A percentile compares a stretch with the other conserved stretches of the same genome.
Evolutionary conservation across 2,888 invertebrate species (phyloP).

Genomic region (Hirtodrosophila histrioides): DNA sequence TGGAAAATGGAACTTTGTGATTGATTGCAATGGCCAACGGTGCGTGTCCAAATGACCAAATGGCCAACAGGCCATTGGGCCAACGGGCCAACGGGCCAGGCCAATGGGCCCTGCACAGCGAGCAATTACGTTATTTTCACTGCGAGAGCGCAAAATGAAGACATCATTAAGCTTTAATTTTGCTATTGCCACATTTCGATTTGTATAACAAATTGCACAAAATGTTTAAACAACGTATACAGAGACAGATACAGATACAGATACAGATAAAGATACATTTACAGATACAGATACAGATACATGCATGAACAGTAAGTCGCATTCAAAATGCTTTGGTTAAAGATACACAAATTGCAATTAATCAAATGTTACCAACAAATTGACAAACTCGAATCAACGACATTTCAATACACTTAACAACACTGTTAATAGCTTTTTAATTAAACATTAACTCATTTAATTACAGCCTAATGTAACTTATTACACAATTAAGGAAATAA

Average conservation of each 20-base stretch:
- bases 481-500: no score
- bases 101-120: conserved; percentile 39
- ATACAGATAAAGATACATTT: no score
- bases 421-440: no score
- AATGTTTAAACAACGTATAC: conserved; percentile 4
- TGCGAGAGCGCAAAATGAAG: conserved; percentile 73
- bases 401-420: conserved; percentile 29
- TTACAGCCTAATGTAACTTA: no score
- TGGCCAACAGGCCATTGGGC: conserved; percentile 34
- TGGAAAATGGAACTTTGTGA: conserved; percentile 68
- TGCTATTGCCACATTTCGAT: conserved; percentile 68
- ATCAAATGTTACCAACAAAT: conserved; percentile 31
- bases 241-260: background rate
- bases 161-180: conserved; percentile 75
- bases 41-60: conserved; percentile 69
- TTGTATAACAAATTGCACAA: conserved; percentile 70
- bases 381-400: conserved; percentile 3
- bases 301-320: conserved; percentile 16
- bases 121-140: conserved; percentile 68
- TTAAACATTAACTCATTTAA: no score
- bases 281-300: background rate
- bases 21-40: conserved; percentile 71
- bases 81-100: conserved; percentile 6
- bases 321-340: conserved; percentile 20
- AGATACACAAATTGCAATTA: conserved; percentile 36